Conservation (phyloP, 64 coral and sea anemone species). For the Platygyra sinensis region DNA sequence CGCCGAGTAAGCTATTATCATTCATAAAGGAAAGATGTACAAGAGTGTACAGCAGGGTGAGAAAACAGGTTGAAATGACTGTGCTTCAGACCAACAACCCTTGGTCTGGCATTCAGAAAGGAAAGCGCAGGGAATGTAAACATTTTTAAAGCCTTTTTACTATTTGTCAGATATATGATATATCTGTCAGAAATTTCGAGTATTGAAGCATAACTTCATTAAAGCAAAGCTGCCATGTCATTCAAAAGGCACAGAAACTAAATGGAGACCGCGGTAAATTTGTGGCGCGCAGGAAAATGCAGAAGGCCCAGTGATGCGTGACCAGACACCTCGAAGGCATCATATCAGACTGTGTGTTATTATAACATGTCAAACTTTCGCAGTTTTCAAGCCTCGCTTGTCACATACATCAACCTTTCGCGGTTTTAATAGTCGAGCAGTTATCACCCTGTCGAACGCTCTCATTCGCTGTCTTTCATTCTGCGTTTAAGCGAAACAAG, state of each 20-base stretch:
- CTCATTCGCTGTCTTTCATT: slow-evolving; percentile 30
- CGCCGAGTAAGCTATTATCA: neutral
- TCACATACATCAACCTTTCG: slow-evolving; percentile 49
- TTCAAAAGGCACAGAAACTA: neutral
- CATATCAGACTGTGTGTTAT: slow-evolving; percentile 49
- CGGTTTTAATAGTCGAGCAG: slow-evolving; percentile 36
- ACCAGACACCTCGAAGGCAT: slow-evolving; percentile 27
- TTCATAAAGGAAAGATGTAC: neutral
- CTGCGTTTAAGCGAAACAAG: neutral
- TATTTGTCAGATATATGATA: neutral
- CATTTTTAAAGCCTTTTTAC: neutral
- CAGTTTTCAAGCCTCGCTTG: slow-evolving; percentile 41
- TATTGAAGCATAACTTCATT: neutral
- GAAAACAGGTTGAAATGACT: neutral
- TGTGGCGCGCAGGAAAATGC: neutral
- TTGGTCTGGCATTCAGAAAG: neutral
- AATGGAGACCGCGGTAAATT: neutral
- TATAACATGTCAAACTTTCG: slow-evolving; percentile 44
- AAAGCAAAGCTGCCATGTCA: neutral
- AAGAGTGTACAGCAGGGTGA: neutral
- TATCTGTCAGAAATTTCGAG: neutral
- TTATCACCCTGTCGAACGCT: slow-evolving; percentile 47
- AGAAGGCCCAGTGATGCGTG: slow-evolving; percentile 20
- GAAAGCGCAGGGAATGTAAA: neutral
- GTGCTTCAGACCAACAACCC: neutral